Evolutionary conservation across 2,113 vertebrate species (phyloP).

Genomic region (Petromus typicus): DNA sequence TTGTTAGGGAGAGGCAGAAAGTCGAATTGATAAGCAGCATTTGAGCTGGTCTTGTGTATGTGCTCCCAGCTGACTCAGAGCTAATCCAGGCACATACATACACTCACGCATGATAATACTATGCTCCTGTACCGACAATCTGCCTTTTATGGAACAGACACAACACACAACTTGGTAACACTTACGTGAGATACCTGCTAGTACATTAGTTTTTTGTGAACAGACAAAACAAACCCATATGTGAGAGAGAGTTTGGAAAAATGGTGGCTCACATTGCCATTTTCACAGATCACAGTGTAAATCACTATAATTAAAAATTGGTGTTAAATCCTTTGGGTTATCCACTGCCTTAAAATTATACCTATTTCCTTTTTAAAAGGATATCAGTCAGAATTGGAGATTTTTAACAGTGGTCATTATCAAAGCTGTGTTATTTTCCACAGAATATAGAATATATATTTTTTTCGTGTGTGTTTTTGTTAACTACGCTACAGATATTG

Average conservation of each 20-base stretch:
- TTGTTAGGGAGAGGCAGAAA: not conserved
- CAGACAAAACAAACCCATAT: slow-evolving; percentile 17
- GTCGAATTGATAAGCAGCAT: not conserved
- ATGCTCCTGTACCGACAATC: slow-evolving; percentile 9
- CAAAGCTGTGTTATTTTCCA: slow-evolving; percentile 89
- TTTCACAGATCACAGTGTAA: slow-evolving; percentile 81
- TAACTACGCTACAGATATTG: slow-evolving; percentile 91
- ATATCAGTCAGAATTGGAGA: slow-evolving; percentile 88
- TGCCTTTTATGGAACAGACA: slow-evolving; percentile 28
- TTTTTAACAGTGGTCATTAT: slow-evolving; percentile 86
- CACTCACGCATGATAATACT: not conserved
- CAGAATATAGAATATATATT: slow-evolving; percentile 89
- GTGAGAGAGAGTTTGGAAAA: slow-evolving; percentile 78
- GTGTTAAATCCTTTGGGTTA: slow-evolving; percentile 87
- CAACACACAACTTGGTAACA: slow-evolving; percentile 38
- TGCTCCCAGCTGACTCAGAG: not conserved
- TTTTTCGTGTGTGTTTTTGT: slow-evolving; percentile 91
- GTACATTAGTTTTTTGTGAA: slow-evolving; percentile 68
- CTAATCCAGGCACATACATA: not conserved
- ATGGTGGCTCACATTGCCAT: slow-evolving; percentile 67
- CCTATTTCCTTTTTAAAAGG: slow-evolving; percentile 82
- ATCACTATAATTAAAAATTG: slow-evolving; percentile 86
- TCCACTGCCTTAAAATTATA: slow-evolving; percentile 90
- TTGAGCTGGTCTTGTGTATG: not conserved
- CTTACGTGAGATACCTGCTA: slow-evolving; percentile 71